Evolutionary conservation across 2,888 invertebrate species (phyloP).

Genomic region (Euzophera pinguis): DNA sequence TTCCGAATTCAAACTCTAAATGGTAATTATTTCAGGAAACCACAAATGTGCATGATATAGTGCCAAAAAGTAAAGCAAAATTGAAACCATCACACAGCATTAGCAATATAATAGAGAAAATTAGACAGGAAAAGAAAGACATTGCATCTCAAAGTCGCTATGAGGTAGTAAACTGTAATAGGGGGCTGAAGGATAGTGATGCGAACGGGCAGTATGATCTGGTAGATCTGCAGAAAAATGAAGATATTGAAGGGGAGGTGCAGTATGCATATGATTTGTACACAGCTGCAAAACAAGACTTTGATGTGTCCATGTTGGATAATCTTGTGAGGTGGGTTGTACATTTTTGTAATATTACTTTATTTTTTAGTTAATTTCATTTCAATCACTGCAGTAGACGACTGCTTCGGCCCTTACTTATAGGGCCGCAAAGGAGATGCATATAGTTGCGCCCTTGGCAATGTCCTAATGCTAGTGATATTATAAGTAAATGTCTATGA

Average conservation of each 20-base stretch:
- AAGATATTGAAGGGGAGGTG: constrained; percentile 39
- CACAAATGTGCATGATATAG: constrained; percentile 46
- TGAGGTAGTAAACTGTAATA: constrained; percentile 60
- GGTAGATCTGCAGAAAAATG: constrained; percentile 53
- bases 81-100: constrained; percentile 49
- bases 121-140: constrained; percentile 60
- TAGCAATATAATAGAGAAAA: constrained; percentile 57
- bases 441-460: too few relatives aligned
- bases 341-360: neutral
- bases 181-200: constrained; percentile 46
- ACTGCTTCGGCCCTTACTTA: too few relatives aligned
- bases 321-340: constrained; percentile 53
- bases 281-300: constrained; percentile 55
- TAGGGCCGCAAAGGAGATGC: too few relatives aligned
- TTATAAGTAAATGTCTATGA: too few relatives aligned
- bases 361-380: too few relatives aligned
- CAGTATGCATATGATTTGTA: constrained; percentile 70
- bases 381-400: too few relatives aligned
- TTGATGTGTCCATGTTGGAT: constrained; percentile 67
- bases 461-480: too few relatives aligned
- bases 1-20: neutral
- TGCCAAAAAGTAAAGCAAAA: constrained; percentile 49
- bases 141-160: constrained; percentile 53
- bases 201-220: constrained; percentile 43
- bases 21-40: constrained; percentile 48